A percentile compares a stretch with the other conserved stretches of the same genome.
Conservation (phyloP, 2,888 invertebrate species). For the Drosophila phalerata region DNA sequence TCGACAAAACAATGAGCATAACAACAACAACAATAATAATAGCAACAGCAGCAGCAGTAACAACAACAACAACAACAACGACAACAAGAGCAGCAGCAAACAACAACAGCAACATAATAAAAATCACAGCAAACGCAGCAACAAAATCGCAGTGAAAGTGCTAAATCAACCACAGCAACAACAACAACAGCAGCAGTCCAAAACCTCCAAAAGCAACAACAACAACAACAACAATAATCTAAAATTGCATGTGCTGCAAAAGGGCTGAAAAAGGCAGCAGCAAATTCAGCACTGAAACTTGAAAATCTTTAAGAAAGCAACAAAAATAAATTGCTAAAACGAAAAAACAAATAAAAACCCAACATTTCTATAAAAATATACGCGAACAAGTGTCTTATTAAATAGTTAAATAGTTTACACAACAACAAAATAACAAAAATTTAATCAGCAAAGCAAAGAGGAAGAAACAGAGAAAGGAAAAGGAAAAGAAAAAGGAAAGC, state of each 20-base stretch:
- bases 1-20: conserved; percentile 82
- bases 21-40: conserved; percentile 55
- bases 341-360: conserved; percentile 35
- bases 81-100: conserved; percentile 41
- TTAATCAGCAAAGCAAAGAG: conserved; percentile 33
- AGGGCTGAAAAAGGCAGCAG: conserved; percentile 56
- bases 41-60: conserved; percentile 35
- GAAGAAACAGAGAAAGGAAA: conserved; percentile 34
- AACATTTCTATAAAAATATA: conserved; percentile 55
- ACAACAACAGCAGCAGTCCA: conserved; percentile 48
- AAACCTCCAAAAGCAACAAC: conserved; percentile 41
- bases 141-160: conserved; percentile 70
- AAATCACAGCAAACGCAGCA: conserved; percentile 57
- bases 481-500: conserved; percentile 16
- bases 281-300: conserved; percentile 16
- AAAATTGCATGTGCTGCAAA: conserved; percentile 73
- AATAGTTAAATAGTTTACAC: conserved; percentile 61
- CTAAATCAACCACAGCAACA: conserved; percentile 55
- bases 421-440: conserved; percentile 25
- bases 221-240: conserved; percentile 46
- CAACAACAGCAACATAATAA: conserved; percentile 59
- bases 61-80: conserved; percentile 37
- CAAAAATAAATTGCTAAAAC: conserved; percentile 31
- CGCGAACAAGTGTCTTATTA: conserved; percentile 83
- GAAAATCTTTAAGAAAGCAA: conserved; percentile 48